Conservation (phyloP, 2,888 invertebrate species). For the Papilio gigon region DNA sequence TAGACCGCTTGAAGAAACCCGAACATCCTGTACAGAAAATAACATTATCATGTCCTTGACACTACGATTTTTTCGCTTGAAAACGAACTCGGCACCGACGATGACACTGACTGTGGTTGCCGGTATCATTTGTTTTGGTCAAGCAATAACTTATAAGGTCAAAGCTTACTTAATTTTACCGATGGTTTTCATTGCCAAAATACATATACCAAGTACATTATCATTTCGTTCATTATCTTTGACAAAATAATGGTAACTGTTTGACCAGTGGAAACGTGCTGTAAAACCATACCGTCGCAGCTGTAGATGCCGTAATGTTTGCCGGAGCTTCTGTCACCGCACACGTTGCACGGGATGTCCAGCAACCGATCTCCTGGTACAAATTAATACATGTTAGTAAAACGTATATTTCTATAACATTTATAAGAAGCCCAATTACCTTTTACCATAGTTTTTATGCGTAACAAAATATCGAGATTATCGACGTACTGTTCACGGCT, state of each 20-base stretch:
- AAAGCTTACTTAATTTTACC: too few relatives aligned
- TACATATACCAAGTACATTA: too few relatives aligned
- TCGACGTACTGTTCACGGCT: too few relatives aligned
- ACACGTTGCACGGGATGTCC: conserved; percentile 99
- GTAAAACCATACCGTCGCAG: conserved; percentile 92
- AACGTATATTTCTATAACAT: neutral
- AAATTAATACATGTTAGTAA: conserved; percentile 31
- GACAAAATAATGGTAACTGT: too few relatives aligned
- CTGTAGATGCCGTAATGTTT: conserved; percentile 99
- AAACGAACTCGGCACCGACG: neutral
- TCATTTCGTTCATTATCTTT: too few relatives aligned
- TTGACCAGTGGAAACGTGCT: neutral
- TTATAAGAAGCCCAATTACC: too few relatives aligned
- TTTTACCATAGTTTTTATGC: too few relatives aligned
- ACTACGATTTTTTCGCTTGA: neutral
- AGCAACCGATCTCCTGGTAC: conserved; percentile 95
- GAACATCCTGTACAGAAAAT: conserved; percentile 88
- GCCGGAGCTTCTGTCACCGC: conserved; percentile 98
- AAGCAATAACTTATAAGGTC: too few relatives aligned
- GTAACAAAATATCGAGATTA: too few relatives aligned
- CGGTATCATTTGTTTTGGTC: neutral
- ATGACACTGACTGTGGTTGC: too few relatives aligned
- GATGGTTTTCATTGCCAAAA: conserved; percentile 1
- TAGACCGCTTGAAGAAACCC: conserved; percentile 97
- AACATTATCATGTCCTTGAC: neutral